Percentiles rank a stretch among this genome's conserved stretches.
Evolutionary conservation across 2,797 vertebrate species (phyloP).

Genomic region (Rhinella marina): DNA sequence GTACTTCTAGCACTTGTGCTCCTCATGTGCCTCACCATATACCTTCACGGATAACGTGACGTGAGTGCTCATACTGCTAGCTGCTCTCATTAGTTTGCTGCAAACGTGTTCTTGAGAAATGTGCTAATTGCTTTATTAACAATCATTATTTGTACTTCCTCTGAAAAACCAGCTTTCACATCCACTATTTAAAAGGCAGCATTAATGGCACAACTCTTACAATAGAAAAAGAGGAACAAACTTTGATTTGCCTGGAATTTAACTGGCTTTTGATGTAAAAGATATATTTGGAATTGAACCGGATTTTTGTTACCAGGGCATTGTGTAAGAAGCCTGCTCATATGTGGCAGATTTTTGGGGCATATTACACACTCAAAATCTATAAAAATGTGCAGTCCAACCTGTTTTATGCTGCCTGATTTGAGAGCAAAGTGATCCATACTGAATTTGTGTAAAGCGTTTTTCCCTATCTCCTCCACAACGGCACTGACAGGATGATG

Average conservation of each 20-base stretch:
- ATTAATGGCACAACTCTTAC: no score
- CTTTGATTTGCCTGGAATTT: not conserved
- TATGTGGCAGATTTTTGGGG: no score
- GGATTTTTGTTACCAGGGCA: not conserved
- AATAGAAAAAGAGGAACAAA: not conserved
- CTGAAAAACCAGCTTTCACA: not conserved
- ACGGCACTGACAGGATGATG: no score
- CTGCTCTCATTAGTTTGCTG: not conserved
- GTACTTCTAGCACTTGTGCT: constrained; percentile 24
- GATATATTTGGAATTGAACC: not conserved
- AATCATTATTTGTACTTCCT: not conserved
- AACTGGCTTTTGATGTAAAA: not conserved
- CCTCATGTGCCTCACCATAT: not conserved
- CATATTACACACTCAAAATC: no score
- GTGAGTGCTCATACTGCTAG: not conserved
- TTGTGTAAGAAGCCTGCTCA: no score
- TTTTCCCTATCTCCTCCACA: no score
- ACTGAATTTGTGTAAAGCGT: no score
- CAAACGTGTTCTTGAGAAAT: not conserved
- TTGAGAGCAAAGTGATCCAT: no score
- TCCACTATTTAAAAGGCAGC: not conserved
- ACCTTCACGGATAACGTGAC: not conserved
- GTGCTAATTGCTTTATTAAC: not conserved
- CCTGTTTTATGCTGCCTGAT: no score
- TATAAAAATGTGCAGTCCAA: no score